Evolutionary conservation across 2,888 invertebrate genomes (phyloP).

Genomic region (Cantharis nigra): DNA sequence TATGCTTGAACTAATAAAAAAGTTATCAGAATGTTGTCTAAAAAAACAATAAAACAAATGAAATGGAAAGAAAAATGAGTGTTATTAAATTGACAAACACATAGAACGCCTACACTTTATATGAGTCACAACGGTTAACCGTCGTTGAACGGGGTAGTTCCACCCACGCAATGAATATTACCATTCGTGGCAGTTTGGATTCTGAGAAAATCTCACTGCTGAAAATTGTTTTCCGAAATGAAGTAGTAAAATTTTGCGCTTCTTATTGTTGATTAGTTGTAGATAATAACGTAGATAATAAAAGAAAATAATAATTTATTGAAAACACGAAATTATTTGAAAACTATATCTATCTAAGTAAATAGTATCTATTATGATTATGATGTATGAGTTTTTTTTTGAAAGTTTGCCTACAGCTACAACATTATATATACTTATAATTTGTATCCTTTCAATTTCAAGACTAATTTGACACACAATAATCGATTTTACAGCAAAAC

Average conservation of each 20-base stretch:
- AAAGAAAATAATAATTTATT: too few relatives aligned
- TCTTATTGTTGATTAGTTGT: not conserved
- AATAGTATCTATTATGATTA: too few relatives aligned
- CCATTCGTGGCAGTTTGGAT: conserved; percentile 21
- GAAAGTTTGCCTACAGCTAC: too few relatives aligned
- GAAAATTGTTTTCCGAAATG: conserved; percentile 1
- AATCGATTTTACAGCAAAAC: too few relatives aligned
- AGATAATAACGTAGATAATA: too few relatives aligned
- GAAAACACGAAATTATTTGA: too few relatives aligned
- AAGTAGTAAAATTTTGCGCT: conserved; percentile 8
- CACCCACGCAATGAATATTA: conserved; percentile 26
- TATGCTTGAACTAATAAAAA: not conserved
- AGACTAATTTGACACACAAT: too few relatives aligned
- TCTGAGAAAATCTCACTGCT: conserved; percentile 7
- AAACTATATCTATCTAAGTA: too few relatives aligned
- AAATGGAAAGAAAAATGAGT: not conserved
- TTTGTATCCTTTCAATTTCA: too few relatives aligned
- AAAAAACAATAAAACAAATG: not conserved
- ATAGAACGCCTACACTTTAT: conserved; percentile 27
- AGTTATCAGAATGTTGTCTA: not conserved
- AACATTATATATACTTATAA: too few relatives aligned
- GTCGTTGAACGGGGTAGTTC: conserved; percentile 16
- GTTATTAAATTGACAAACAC: conserved; percentile 17
- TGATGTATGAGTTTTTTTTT: too few relatives aligned
- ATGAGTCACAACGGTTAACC: conserved; percentile 15